Base-by-base conservation (phyloP, 2,797 vertebrate genomes). In the Acestrorhynchus altus region DNA sequence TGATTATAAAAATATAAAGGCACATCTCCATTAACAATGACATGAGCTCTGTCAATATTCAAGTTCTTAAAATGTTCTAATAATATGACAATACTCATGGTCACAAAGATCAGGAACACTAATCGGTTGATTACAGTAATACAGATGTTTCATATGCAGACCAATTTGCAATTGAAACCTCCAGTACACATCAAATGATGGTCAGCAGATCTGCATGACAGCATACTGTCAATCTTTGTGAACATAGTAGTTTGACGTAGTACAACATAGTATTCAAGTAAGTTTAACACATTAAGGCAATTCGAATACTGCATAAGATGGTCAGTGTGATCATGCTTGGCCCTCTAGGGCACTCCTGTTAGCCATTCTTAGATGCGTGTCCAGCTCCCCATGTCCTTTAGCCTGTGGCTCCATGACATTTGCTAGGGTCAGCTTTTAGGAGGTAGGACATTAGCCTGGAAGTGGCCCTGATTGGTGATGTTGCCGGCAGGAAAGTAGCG, bases 401-500 rank as follows among this genome's bases (percentile, higher is more conserved):
- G 39, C 78, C 83, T 72, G 60, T 63, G 72, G 26, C 61, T 74
- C 67, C 40, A 60, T 60, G 13, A 18, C 5, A 6, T 39, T 20
- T 42, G 26, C 82, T 87, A 26, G 46, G 54, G 47, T 88, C 93
- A 95, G 83, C 92, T 92, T 89, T 93, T 94, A 24, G 93, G 92
- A 72, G 95, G 94, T 59, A 97, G 94, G 81, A 99, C 95, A 2
- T 99, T 99, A 85, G 95, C 95, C 86, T 97, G 95, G 76, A 98
- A 99, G 88, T 95, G 96, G 69, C 97, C 98, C 67, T 95, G 93
- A 86, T 99, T 99, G 82, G 96, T 95, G 69, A 99, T 92, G 81
- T 99, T 99, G 51, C 98, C 98, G 18, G 97, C 96, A 39, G 98
- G 98, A 82, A 93, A 95, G 76, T 99, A 99, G 88, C 97, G 94